These are phyloP conservation scores for Criorhina ranunculi DNA, from an alignment of 2,888 invertebrate genomes.

Conservation along the genomic window DNA sequence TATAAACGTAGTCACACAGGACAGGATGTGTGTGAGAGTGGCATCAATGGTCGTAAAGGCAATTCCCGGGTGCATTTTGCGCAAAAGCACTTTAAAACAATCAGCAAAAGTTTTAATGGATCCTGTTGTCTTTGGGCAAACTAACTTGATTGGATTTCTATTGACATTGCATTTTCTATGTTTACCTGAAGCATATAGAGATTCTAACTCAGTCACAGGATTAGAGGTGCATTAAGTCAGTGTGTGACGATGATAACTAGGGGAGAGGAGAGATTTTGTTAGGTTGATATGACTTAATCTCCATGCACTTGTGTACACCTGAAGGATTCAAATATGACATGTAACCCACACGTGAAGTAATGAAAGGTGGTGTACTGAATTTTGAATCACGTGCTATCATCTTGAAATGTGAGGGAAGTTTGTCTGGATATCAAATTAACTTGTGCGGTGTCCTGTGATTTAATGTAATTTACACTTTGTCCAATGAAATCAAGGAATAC, in stretches of 20 bases:
- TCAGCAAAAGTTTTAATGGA: slow-evolving; percentile 76
- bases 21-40: slow-evolving; percentile 22
- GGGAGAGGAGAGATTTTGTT: not conserved
- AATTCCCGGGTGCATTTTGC: slow-evolving; percentile 73
- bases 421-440: slow-evolving; percentile 62
- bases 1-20: slow-evolving; percentile 24
- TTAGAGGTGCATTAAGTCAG: slow-evolving; percentile 67
- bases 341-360: slow-evolving; percentile 31
- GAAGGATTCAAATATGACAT: slow-evolving; percentile 44
- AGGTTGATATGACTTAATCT: slow-evolving; percentile 54
- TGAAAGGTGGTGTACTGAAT: slow-evolving; percentile 38
- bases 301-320: slow-evolving; percentile 41
- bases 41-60: slow-evolving; percentile 61
- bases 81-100: slow-evolving; percentile 77
- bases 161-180: slow-evolving; percentile 76
- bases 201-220: slow-evolving; percentile 21
- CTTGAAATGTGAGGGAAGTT: slow-evolving; percentile 34
- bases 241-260: slow-evolving; percentile 40
- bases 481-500: too few species aligned
- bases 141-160: slow-evolving; percentile 77
- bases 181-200: slow-evolving; percentile 62
- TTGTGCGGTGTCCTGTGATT: slow-evolving; percentile 35
- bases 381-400: slow-evolving; percentile 56
- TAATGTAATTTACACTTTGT: not conserved
- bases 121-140: slow-evolving; percentile 76